These are phyloP conservation scores for Oscheius sp. DNA, from an alignment of 2,888 invertebrate species.

Conservation along the genomic window DNA sequence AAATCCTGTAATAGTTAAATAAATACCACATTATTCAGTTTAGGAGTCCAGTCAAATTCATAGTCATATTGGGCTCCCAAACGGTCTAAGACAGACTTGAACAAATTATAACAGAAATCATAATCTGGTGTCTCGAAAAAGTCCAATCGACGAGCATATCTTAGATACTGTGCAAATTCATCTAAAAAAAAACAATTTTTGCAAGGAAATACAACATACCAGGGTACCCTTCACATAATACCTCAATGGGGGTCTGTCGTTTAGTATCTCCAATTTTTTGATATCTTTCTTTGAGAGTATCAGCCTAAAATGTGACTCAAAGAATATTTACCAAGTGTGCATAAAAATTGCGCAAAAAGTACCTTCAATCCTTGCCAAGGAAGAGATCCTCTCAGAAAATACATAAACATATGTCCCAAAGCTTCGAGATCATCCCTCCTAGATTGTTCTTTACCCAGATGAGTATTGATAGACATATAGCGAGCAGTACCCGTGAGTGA, in stretches of 20 bases:
- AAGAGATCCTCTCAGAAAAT: conserved; percentile 97
- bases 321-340: background rate
- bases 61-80: conserved; percentile 68
- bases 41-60: conserved; percentile 70
- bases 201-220: conserved; percentile 71
- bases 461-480: conserved; percentile 99
- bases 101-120: conserved; percentile 79
- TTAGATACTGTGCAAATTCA: conserved; percentile 95
- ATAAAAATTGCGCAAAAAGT: too few relatives aligned
- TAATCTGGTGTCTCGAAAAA: conserved; percentile 99
- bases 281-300: conserved; percentile 77
- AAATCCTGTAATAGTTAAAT: background rate
- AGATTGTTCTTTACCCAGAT: conserved; percentile 99
- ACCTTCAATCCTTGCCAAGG: conserved; percentile 98
- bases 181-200: conserved; percentile 77
- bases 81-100: conserved; percentile 66
- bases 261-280: conserved; percentile 99
- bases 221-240: conserved; percentile 79
- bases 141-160: conserved; percentile 94
- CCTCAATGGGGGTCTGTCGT: conserved; percentile 96
- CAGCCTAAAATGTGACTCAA: conserved; percentile 36
- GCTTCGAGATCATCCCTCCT: conserved; percentile 78
- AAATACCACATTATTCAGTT: conserved; percentile 67
- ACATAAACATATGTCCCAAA: conserved; percentile 99
- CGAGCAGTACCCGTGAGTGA: conserved; percentile 98